These are phyloP conservation scores for Phalacrocorax brasilianus DNA, from an alignment of 2,113 vertebrate genomes.

Conservation along the genomic window DNA sequence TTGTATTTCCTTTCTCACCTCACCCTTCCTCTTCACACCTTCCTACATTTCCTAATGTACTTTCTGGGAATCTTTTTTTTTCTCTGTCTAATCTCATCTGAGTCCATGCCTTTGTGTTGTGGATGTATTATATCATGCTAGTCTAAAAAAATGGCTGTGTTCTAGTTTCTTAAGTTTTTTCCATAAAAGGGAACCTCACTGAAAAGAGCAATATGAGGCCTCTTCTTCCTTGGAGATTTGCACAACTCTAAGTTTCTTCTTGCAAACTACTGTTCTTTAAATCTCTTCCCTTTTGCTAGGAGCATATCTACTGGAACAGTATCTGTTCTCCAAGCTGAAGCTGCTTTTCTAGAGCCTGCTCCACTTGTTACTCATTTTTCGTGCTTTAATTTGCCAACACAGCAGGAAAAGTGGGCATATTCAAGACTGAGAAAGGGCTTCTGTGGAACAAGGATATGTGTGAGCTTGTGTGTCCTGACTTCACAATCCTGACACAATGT, in stretches of 20 bases:
- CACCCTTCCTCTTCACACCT: conserved; percentile 49
- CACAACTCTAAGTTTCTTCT: not conserved
- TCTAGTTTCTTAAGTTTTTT: not conserved
- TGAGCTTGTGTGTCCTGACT: not conserved
- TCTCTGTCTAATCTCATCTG: not conserved
- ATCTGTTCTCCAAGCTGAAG: not conserved
- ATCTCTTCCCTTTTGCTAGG: not conserved
- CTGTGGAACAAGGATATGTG: not conserved
- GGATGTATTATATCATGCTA: not conserved
- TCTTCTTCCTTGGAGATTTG: not conserved
- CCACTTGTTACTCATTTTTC: not conserved
- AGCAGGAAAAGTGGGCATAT: not conserved
- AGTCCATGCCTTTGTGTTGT: not conserved
- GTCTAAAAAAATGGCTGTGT: not conserved
- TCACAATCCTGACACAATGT: rapidly evolving
- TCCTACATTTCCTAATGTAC: conserved; percentile 45
- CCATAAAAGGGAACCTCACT: not conserved
- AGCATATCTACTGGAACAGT: not conserved
- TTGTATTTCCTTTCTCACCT: conserved; percentile 41
- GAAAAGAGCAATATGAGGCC: conserved; percentile 23
- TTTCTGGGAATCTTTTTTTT: not conserved
- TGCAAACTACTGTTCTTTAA: not conserved
- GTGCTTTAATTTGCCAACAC: not conserved
- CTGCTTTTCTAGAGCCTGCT: not conserved
- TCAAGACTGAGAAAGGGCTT: not conserved